Evolutionary conservation across 2,797 vertebrate genomes (phyloP), one percentile per base, ranked within the genome.

Genomic region (Sebastes baramenuke): DNA sequence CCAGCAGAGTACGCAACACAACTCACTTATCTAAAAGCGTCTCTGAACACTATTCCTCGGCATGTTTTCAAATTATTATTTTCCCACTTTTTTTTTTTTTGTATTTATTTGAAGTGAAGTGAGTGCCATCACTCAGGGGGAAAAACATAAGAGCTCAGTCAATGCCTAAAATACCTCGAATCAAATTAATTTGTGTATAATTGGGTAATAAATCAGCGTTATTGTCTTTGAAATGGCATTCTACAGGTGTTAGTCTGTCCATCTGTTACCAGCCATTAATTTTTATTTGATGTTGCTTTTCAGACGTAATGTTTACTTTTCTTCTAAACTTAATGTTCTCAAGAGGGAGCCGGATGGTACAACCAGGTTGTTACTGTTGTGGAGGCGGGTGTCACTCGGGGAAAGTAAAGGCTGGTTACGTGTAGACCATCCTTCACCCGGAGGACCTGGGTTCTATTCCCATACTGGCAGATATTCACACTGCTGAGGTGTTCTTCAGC

Each of bases 341-440:
- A 74, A 3, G 34, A 52, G 71, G 67, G 80, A 82, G 59, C 34
- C 14, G 34, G 49, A 59, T 3, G 2, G 36, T 49, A n/a, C 60
- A 67, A 18, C 20, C 77, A 10, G 13, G 27, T 54, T 77, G 58
- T 77, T 79, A n/a, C 64, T 84, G 71, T 83, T 69, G 76, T 84
- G 32, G 65, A 1, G 20, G 18, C 9, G 18, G 25, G 29, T 69
- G 11, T 38, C 61, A 55, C 66, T 56, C 22, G 20, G 68, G 64
- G 32, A 72, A 32, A 67, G 30, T 29, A 7, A 7, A 55, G 22
- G 72, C 72, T 30, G 65, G 38, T 46, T 72, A 62, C 61, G 36
- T 14, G 58, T 27, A 58, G 52, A 65, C 5, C 3, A 55, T 78
- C 25, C n/a, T 18, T 73, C 64, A 78, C 69, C 62, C 32, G 2